phyloP scores from a whole-genome alignment of 2,888 invertebrate genomes.

The Allophyes oxyacanthae region DNA sequence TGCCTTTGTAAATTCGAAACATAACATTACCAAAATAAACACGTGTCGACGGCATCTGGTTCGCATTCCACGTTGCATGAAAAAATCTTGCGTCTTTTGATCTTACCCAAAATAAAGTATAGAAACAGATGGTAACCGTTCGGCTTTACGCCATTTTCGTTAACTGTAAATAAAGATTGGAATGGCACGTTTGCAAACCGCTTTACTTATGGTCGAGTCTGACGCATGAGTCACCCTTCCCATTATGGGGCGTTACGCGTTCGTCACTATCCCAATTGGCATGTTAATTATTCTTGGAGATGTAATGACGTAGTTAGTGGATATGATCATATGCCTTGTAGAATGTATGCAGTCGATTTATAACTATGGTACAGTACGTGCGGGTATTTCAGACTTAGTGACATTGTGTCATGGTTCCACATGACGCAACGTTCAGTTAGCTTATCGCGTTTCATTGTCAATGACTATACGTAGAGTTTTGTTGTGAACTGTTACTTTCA shows the following conservation, averaged over 20 bases:
- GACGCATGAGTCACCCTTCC: constrained; percentile 25
- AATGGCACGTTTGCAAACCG: constrained; percentile 7
- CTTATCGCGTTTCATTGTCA: constrained; percentile 20
- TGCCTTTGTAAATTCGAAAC: neutral
- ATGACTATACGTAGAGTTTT: neutral
- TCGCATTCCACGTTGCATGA: neutral
- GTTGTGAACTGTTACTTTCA: neutral
- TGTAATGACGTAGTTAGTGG: constrained; percentile 36
- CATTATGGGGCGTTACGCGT: constrained; percentile 6
- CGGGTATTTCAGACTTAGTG: neutral
- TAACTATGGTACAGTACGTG: neutral
- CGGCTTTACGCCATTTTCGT: constrained; percentile 28
- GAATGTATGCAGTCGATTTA: neutral
- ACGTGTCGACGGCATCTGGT: constrained; percentile 10
- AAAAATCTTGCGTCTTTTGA: constrained; percentile 12
- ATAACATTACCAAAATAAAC: neutral
- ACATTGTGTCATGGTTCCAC: neutral
- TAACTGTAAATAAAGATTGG: neutral
- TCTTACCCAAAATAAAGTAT: constrained; percentile 12
- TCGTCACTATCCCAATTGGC: constrained; percentile 38
- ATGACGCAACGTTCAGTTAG: constrained; percentile 23
- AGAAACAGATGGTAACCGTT: constrained; percentile 11
- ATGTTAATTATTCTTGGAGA: constrained; percentile 17
- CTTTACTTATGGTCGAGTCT: neutral
- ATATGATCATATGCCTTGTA: constrained; percentile 6